Evolutionary conservation across 2,113 vertebrate genomes (phyloP), one percentile per base, ranked within the genome.

Genomic region (Tinamus guttatus): DNA sequence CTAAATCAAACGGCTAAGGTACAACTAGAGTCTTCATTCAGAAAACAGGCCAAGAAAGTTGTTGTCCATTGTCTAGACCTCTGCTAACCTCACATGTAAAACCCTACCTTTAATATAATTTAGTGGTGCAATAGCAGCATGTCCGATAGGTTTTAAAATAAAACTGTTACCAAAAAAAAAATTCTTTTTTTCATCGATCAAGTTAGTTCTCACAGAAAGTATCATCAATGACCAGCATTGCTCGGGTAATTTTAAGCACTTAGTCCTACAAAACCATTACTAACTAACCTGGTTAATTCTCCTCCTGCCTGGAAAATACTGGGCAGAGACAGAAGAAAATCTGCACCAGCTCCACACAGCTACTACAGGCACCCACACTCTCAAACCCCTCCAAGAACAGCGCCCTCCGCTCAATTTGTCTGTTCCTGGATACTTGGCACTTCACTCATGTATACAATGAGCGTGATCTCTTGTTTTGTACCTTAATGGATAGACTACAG

Each of bases 291-390:
- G 38, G 76, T 47, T n/a, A 93, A 89, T 58, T 85, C 8, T 41
- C 76, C 87, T 94, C 38, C 77, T 47, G 16, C 34, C 84, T 10
- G 1, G 77, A 95, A 96, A 94, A 86, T 4, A 94, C 68, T 9
- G 28, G 76, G 70, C 80, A 59, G 12, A 47, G 69, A 59, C 25
- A 70, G 41, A 91, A 84, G 52, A 85, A 90, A 81, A 49, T 40
- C 63, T 81, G 28, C 82, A 30, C 52, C 52, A 56, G 47, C 22
- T 63, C 28, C 34, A 69, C 30, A 56, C 28, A 19, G 27, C 52
- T 28, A 30, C 27, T 56, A 30, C 14, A 8, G 28, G 28, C n/a
- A 67, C 34, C 64, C 1, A 7, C 16, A 22, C 38, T 32, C 15
- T 20, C 7, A 9, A 58, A 5, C 30, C 28, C 28, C 27, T 16